A percentile compares a stretch with the other conserved stretches of the same genome.
Conservation (phyloP, 37 sponge, comb jelly and placozoan genomes). For the Chondrosia reniformis region DNA sequence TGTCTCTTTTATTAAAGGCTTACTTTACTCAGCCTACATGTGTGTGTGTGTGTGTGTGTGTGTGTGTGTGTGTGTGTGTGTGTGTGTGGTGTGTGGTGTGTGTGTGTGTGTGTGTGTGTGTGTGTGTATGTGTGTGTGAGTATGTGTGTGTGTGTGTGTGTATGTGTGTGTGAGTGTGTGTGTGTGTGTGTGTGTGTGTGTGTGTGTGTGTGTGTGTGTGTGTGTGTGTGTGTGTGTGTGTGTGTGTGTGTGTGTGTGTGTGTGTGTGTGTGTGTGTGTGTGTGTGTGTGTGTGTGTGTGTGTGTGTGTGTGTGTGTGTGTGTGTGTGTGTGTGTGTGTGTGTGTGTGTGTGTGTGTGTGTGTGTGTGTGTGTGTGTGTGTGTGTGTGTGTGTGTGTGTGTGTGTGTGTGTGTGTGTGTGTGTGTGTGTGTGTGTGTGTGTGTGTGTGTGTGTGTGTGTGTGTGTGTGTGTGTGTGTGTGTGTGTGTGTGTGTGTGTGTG, state of each 20-base stretch:
- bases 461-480: neutral
- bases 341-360: neutral
- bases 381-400: conserved; percentile 22
- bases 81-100: neutral
- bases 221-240: neutral
- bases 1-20: too few species aligned
- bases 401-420: neutral
- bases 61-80: conserved; percentile 19
- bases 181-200: neutral
- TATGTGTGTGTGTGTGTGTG: neutral
- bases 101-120: neutral
- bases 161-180: neutral
- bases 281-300: conserved; percentile 11
- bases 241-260: conserved; percentile 2
- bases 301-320: neutral
- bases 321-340: neutral
- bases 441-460: neutral
- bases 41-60: conserved; percentile 19
- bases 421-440: neutral
- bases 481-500: neutral
- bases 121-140: neutral
- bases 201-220: neutral
- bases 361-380: conserved; percentile 20
- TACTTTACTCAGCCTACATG: too few species aligned
- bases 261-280: neutral